These are phyloP conservation scores for Poeciliopsis presidionis DNA, from an alignment of 2,797 vertebrate genomes.

Conservation along the genomic window DNA sequence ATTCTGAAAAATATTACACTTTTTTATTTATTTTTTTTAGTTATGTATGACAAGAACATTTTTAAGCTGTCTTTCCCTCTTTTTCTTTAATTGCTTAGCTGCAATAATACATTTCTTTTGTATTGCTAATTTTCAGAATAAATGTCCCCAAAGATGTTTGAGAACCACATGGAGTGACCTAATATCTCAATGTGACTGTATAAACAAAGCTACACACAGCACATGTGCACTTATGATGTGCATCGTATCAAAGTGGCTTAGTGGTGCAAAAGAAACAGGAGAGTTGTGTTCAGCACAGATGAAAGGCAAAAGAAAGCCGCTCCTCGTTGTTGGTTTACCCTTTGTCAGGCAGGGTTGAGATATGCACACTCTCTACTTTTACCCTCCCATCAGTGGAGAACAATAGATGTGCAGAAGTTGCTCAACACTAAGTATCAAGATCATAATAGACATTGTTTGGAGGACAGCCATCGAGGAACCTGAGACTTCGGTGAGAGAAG, in stretches of 20 bases:
- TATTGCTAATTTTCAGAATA: neutral
- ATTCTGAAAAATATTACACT: neutral
- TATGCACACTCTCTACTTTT: constrained; percentile 69
- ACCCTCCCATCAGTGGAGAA: constrained; percentile 64
- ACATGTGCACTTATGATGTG: constrained; percentile 58
- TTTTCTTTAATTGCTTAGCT: neutral
- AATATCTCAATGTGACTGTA: neutral
- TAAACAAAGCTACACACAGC: constrained; percentile 21
- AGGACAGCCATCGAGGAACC: constrained; percentile 68
- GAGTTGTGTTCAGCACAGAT: constrained; percentile 73
- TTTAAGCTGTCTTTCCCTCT: neutral
- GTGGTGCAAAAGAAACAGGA: constrained; percentile 75
- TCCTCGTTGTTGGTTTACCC: constrained; percentile 70
- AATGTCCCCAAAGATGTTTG: neutral
- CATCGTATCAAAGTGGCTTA: constrained; percentile 68
- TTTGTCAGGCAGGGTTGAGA: constrained; percentile 71
- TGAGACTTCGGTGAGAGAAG: constrained; percentile 65
- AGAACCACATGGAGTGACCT: neutral
- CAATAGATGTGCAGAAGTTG: constrained; percentile 69
- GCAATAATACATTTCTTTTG: neutral
- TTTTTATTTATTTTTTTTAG: neutral
- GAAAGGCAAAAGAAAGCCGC: constrained; percentile 76
- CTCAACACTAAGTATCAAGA: constrained; percentile 74
- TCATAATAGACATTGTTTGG: constrained; percentile 72
- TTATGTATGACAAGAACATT: neutral